These are phyloP conservation scores for Argyra leucocephala DNA, from an alignment of 2,888 invertebrate genomes.

Conservation along the genomic window DNA sequence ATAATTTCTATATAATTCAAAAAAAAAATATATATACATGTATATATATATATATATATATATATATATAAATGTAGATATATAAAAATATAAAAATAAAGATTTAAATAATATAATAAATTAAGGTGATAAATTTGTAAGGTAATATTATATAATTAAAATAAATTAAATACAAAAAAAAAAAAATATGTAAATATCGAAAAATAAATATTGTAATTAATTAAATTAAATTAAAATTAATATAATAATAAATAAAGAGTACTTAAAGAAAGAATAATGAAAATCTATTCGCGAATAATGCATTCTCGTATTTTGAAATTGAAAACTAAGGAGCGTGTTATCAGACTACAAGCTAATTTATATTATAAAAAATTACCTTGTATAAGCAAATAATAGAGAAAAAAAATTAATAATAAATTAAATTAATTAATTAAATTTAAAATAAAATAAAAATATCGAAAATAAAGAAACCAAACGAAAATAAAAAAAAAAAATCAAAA, in stretches of 20 bases:
- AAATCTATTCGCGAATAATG: background rate
- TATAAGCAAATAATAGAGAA: background rate
- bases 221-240: background rate
- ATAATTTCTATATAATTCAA: no score
- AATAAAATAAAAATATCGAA: background rate
- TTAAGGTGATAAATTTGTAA: background rate
- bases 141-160: background rate
- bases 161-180: background rate
- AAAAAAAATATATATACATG: background rate
- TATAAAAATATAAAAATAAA: background rate
- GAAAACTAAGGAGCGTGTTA: background rate
- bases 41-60: background rate
- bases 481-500: background rate
- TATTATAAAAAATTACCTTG: background rate
- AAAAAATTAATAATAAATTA: background rate
- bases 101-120: background rate
- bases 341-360: background rate
- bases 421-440: background rate
- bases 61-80: background rate
- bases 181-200: background rate
- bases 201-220: slow-evolving; percentile 2
- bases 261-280: background rate
- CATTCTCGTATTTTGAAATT: background rate
- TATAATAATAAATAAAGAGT: background rate
- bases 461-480: background rate